A percentile compares a stretch with the other conserved stretches of the same genome.
Evolutionary conservation across 1,140 invertebrate genomes (phyloP).

Genomic region (Macrocentrus cingulum): DNA sequence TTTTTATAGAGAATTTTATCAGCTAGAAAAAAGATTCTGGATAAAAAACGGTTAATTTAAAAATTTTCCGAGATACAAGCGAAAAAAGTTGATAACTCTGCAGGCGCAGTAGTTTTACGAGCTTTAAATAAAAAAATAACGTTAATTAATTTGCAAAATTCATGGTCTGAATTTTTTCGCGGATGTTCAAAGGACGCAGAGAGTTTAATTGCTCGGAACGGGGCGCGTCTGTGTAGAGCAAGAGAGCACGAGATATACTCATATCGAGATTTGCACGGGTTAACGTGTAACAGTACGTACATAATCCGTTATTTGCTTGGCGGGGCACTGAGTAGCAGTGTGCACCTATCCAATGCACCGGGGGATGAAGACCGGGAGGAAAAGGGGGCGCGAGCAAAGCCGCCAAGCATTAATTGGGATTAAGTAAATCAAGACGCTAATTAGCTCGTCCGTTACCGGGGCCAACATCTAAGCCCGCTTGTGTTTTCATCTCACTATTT

Average conservation of each 20-base stretch:
- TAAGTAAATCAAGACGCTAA: constrained; percentile 63
- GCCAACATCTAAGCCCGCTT: constrained; percentile 21
- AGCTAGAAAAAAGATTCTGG: too few species aligned
- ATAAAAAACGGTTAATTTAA: too few species aligned
- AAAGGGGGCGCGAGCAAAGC: constrained; percentile 15
- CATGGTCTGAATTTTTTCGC: too few species aligned
- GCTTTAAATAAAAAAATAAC: too few species aligned
- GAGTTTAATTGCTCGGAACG: not conserved
- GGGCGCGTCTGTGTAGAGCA: not conserved
- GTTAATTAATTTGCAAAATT: too few species aligned
- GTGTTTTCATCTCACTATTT: constrained; percentile 22
- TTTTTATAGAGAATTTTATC: too few species aligned
- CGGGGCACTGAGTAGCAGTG: constrained; percentile 38
- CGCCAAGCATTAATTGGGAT: constrained; percentile 59
- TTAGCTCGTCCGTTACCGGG: constrained; percentile 50
- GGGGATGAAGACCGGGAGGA: constrained; percentile 19
- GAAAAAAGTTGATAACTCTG: too few species aligned
- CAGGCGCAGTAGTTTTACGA: too few species aligned
- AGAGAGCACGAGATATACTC: constrained; percentile 9
- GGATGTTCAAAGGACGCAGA: not conserved
- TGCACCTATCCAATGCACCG: constrained; percentile 34
- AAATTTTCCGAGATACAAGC: too few species aligned
- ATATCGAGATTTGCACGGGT: constrained; percentile 23
- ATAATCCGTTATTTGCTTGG: constrained; percentile 56
- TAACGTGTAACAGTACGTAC: constrained; percentile 47